Base-by-base conservation (phyloP, 2,113 vertebrate genomes). In the Sarotherodon lohbergeri region DNA sequence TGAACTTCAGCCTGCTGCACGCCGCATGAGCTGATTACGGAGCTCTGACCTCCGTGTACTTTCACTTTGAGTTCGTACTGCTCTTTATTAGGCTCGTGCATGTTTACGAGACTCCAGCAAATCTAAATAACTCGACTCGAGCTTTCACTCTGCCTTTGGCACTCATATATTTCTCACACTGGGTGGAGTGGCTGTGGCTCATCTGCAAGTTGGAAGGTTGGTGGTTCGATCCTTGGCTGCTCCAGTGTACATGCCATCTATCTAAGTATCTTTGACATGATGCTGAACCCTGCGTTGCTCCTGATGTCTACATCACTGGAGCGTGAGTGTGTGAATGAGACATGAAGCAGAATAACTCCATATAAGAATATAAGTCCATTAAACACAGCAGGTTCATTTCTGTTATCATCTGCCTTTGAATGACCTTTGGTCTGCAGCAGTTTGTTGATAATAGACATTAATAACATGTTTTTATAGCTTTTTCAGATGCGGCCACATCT, bases 51-150 rank as follows among this genome's bases (percentile, higher is more conserved):
- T 7, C 10, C 13, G 14, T 82, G 50, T 59, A 24, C 84, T 86
- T 90, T 89, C 68, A 86, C 46, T 88, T 88, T 89, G 56, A 85
- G 66, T 81, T 52, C 29, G 84, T 84, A 84, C 46, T 29, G 55
- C 19, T 12, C 48, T 84, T 92, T 80, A 90, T 91, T 66, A 80
- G 24, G 6, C 61, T 68, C 1, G 36, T 52, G 34, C 52, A 79
- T 78, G 43, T 50, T 90, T 78, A 82, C 19, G 55, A 66, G 83
- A 81, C 46, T 36, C 48, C 80, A 41, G 22, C 52, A 84, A 80
- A 90, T 90, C 90, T 84, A 84, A 91, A 78, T 4, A 66, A n/a
- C 52, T 24, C 29, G 7, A 29, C 29, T 10, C 9, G 1, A 13
- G 29, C 76, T 50, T 32, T 39, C 39, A 48, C 34, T 56, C 41